Evolutionary conservation across 2,797 vertebrate genomes (phyloP).

Genomic region (Protonibea diacanthus): DNA sequence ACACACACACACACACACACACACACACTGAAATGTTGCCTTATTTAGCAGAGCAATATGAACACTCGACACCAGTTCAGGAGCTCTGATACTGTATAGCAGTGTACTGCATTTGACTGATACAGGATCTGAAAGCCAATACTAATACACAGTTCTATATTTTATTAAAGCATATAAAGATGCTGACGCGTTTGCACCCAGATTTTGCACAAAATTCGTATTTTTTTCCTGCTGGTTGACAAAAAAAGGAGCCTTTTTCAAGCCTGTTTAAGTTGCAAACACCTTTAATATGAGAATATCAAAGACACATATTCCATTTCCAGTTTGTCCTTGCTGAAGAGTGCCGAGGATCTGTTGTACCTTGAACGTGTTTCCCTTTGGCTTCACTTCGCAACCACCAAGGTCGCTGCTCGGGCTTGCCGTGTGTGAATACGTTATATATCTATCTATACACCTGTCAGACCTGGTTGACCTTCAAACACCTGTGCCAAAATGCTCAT

Average conservation of each 20-base stretch:
- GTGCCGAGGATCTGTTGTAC: too few relatives aligned
- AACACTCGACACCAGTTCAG: not conserved
- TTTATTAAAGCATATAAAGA: not conserved
- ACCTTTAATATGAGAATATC: not conserved
- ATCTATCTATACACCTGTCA: too few relatives aligned
- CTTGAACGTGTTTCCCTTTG: too few relatives aligned
- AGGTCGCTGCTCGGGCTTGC: too few relatives aligned
- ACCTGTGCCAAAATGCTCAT: too few relatives aligned
- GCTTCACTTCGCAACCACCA: too few relatives aligned
- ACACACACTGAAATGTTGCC: constrained; percentile 13
- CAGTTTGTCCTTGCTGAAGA: too few relatives aligned
- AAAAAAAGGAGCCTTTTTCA: not conserved
- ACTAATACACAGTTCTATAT: not conserved
- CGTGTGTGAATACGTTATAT: too few relatives aligned
- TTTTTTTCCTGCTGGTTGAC: not conserved
- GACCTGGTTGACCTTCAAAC: too few relatives aligned
- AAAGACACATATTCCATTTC: too few relatives aligned
- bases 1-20: not conserved
- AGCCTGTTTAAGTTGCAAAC: not conserved
- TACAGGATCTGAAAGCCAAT: not conserved
- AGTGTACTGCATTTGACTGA: not conserved
- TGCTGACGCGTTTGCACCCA: not conserved
- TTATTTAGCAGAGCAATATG: constrained; percentile 40
- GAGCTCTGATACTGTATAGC: not conserved
- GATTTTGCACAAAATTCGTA: not conserved